Conservation (phyloP, 1,140 invertebrate species). For the Drosophila orena region DNA sequence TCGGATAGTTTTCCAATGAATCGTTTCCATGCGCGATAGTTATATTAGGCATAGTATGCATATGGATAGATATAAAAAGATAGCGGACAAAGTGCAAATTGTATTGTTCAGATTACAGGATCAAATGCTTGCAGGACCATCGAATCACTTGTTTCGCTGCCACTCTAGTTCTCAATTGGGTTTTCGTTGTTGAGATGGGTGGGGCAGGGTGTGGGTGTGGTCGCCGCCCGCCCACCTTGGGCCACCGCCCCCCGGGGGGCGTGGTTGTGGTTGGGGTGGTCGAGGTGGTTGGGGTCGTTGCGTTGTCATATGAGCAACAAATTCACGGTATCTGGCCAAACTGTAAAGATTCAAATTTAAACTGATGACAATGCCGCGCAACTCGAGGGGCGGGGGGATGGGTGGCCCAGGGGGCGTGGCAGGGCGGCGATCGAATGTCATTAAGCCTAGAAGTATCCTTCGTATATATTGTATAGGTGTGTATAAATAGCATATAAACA, state of each 20-base stretch:
- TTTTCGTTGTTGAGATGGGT: conserved; percentile 73
- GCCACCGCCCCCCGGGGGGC: conserved; percentile 23
- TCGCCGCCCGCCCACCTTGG: background rate
- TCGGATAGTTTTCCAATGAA: no score
- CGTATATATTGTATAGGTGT: conserved; percentile 54
- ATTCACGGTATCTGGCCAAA: conserved; percentile 64
- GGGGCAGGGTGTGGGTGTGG: background rate
- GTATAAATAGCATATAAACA: conserved; percentile 65
- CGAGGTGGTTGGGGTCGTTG: conserved; percentile 12
- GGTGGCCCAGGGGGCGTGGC: conserved; percentile 5
- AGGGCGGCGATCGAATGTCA: conserved; percentile 4
- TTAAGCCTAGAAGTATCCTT: conserved; percentile 37
- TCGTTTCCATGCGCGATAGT: no score
- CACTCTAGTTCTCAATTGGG: conserved; percentile 56
- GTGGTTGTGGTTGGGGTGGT: conserved; percentile 24
- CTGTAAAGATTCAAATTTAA: conserved; percentile 74
- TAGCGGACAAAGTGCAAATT: background rate
- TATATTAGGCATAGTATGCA: no score
- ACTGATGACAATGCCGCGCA: conserved; percentile 67
- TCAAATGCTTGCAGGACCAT: conserved; percentile 15
- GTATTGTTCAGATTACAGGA: no score
- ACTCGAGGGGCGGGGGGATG: conserved; percentile 28
- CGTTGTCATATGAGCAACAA: conserved; percentile 77
- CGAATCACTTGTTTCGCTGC: conserved; percentile 24
- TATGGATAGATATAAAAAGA: background rate